Evolutionary conservation across 2,113 vertebrate genomes (phyloP).

Genomic region (Cnemophilus loriae): DNA sequence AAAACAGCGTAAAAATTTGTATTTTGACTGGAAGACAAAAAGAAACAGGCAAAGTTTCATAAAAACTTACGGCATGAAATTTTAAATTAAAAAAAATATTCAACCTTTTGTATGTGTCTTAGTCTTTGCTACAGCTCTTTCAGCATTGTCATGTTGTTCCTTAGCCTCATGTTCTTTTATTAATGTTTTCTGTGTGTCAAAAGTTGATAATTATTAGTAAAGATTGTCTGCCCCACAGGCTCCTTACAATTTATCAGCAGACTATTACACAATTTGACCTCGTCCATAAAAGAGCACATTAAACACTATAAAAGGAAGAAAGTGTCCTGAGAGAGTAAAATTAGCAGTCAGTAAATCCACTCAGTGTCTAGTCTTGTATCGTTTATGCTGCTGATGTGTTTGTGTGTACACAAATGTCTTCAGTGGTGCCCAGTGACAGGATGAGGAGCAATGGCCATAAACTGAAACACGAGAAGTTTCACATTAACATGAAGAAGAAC

Average conservation of each 20-base stretch:
- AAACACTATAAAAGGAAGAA: neutral
- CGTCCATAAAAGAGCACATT: neutral
- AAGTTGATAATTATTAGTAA: constrained; percentile 20
- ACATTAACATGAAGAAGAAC: neutral
- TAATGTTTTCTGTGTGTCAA: constrained; percentile 21
- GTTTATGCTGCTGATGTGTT: neutral
- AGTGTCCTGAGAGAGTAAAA: constrained; percentile 21
- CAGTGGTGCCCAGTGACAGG: neutral
- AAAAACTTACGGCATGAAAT: neutral
- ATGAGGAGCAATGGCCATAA: neutral
- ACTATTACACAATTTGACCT: constrained; percentile 20
- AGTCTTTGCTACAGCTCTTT: neutral
- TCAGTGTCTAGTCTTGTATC: neutral
- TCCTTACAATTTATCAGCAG: constrained; percentile 6
- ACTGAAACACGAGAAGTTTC: neutral
- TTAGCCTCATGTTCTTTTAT: neutral
- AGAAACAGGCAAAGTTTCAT: neutral
- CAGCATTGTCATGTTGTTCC: neutral
- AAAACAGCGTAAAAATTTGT: neutral
- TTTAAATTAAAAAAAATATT: neutral
- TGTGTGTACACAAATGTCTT: neutral
- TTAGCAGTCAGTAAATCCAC: neutral
- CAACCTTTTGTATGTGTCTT: neutral
- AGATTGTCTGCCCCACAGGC: neutral
- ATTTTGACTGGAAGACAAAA: neutral